Evolutionary conservation across 2,888 invertebrate genomes (phyloP).

Genomic region (Pristionchus mayeri): DNA sequence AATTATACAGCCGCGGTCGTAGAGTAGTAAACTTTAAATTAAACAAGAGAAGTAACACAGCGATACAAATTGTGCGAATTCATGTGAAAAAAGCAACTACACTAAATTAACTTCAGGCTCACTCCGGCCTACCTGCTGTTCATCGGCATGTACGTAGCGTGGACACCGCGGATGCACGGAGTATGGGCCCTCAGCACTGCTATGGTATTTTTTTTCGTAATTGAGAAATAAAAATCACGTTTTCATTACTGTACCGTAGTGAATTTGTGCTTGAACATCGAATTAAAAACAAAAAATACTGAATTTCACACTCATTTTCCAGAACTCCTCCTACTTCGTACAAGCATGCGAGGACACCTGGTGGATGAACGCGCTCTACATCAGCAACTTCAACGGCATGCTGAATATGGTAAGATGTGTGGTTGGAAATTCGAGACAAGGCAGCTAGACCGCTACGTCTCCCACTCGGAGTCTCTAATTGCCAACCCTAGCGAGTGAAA

Average conservation of each 20-base stretch:
- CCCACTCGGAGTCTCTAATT: too few species aligned
- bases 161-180: constrained; percentile 33
- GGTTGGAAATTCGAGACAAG: too few species aligned
- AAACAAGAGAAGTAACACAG: too few species aligned
- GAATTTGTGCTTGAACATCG: neutral
- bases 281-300: neutral
- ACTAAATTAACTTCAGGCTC: constrained; percentile 11
- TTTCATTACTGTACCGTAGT: neutral
- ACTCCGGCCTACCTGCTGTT: constrained; percentile 22
- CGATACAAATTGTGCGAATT: too few species aligned
- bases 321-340: neutral
- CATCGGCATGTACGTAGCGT: constrained; percentile 2
- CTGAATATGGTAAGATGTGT: too few species aligned
- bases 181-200: neutral
- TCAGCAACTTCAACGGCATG: too few species aligned
- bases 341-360: constrained; percentile 13
- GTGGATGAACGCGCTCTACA: constrained; percentile 45
- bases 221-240: neutral
- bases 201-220: neutral
- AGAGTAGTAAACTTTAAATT: too few species aligned
- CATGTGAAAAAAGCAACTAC: too few species aligned
- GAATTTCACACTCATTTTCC: neutral
- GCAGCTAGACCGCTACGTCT: too few species aligned
- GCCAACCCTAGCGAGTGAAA: too few species aligned
- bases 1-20: too few species aligned